These are phyloP conservation scores for Halcyon chelicuti DNA, from an alignment of 2,797 vertebrate genomes.

Conservation along the genomic window DNA sequence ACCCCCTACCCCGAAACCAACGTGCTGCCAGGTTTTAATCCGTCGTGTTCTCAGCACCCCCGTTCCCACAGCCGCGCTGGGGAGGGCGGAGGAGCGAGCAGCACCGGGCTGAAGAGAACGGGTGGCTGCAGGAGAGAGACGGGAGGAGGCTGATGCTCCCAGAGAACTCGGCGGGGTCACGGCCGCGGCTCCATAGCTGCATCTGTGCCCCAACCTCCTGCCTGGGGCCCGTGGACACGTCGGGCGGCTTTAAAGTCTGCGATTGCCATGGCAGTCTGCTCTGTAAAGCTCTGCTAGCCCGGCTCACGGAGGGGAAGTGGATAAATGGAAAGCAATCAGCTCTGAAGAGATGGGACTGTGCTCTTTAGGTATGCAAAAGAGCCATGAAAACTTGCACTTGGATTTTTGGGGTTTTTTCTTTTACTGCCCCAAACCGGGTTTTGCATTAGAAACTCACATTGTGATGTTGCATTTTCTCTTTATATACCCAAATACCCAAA, in stretches of 20 bases:
- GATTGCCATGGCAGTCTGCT: background rate
- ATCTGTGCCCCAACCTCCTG: background rate
- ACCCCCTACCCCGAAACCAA: background rate
- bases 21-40: background rate
- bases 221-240: background rate
- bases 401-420: background rate
- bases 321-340: background rate
- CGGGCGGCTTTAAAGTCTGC: background rate
- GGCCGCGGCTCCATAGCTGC: background rate
- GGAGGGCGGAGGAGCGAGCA: background rate
- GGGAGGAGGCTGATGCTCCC: background rate
- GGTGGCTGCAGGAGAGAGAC: background rate
- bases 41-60: background rate
- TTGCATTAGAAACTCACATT: accelerated
- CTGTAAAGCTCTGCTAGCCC: background rate
- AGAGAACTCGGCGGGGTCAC: background rate
- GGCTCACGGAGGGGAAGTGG: background rate
- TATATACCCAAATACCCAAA: background rate
- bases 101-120: background rate
- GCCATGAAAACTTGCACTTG: background rate
- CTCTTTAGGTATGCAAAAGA: accelerated
- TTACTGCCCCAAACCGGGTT: background rate
- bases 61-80: background rate
- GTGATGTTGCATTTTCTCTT: background rate
- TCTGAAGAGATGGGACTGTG: background rate